These are phyloP conservation scores for Corbicula japonica DNA, from an alignment of 2,888 invertebrate genomes.

Conservation along the genomic window DNA sequence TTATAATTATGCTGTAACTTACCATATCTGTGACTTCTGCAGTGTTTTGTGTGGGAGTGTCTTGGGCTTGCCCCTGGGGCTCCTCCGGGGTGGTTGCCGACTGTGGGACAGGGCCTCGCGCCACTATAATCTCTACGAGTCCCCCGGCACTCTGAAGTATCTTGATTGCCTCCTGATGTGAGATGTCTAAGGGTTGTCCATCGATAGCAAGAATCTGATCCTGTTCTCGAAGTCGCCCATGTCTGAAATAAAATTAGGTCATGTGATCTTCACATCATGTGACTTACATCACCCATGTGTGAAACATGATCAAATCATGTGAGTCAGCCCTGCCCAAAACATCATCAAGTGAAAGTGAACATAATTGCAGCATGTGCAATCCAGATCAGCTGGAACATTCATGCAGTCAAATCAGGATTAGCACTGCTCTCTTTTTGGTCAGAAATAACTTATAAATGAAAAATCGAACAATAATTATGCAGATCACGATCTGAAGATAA, in stretches of 20 bases:
- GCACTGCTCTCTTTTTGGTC: too few relatives aligned
- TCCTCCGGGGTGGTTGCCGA: constrained; percentile 34
- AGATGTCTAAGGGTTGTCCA: constrained; percentile 91
- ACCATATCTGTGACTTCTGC: constrained; percentile 63
- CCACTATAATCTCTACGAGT: constrained; percentile 86
- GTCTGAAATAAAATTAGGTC: constrained; percentile 87
- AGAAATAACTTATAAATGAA: too few relatives aligned
- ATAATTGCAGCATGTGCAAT: too few relatives aligned
- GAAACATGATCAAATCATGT: too few relatives aligned
- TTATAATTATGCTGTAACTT: too few relatives aligned
- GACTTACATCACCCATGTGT: too few relatives aligned
- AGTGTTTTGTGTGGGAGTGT: constrained; percentile 63
- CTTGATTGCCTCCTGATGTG: constrained; percentile 93
- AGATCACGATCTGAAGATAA: too few relatives aligned
- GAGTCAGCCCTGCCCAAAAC: too few relatives aligned
- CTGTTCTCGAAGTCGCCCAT: constrained; percentile 91
- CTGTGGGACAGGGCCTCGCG: constrained; percentile 79
- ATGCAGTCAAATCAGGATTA: too few relatives aligned
- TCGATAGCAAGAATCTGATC: constrained; percentile 95
- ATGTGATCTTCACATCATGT: background rate
- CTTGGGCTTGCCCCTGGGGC: constrained; percentile 33
- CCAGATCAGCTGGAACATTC: too few relatives aligned
- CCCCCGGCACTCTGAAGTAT: constrained; percentile 92
- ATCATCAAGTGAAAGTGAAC: too few relatives aligned
- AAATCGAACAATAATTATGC: too few relatives aligned